These are phyloP conservation scores for Rynchops niger DNA, from an alignment of 2,113 vertebrate genomes.

Conservation along the genomic window DNA sequence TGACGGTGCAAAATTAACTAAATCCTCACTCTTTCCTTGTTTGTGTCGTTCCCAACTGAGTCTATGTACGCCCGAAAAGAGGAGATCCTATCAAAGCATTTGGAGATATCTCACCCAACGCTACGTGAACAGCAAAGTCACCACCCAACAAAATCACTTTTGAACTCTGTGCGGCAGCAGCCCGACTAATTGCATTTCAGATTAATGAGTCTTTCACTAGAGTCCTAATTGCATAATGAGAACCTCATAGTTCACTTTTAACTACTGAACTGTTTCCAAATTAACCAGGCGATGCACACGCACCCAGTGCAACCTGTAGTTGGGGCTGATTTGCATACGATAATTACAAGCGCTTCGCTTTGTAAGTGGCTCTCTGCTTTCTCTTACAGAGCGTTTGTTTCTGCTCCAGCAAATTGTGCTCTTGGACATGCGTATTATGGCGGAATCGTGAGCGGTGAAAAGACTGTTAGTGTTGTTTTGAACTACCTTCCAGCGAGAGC, in stretches of 20 bases:
- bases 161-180: not conserved
- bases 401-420: not conserved
- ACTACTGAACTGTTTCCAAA: not conserved
- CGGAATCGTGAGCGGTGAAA: not conserved
- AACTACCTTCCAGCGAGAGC: not conserved
- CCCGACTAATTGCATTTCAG: slow-evolving; percentile 10
- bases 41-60: not conserved
- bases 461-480: not conserved
- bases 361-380: not conserved
- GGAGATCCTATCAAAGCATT: not conserved
- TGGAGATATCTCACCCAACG: not conserved
- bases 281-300: not conserved
- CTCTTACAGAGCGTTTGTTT: not conserved
- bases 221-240: slow-evolving; percentile 33
- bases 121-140: not conserved
- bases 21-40: not conserved
- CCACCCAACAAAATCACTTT: not conserved
- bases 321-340: not conserved
- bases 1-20: not conserved
- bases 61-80: not conserved
- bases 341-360: not conserved
- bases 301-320: not conserved
- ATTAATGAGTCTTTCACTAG: not conserved
- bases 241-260: not conserved
- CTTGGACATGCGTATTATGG: not conserved